These are phyloP conservation scores for Spinus olivaceus DNA, from an alignment of 2,797 vertebrate genomes.

Conservation along the genomic window DNA sequence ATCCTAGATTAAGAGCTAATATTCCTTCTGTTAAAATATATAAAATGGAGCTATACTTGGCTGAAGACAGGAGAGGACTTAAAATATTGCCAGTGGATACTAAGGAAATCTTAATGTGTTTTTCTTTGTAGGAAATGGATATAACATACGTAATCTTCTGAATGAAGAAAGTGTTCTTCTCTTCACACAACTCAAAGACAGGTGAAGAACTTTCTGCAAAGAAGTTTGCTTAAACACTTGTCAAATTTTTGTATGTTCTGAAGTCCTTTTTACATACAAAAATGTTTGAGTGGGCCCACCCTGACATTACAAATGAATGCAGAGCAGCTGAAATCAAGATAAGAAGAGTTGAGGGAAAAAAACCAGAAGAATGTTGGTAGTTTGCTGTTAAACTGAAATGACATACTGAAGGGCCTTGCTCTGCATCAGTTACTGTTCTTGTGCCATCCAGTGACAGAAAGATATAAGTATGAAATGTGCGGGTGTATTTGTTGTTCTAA, in stretches of 20 bases:
- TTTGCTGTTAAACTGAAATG: neutral
- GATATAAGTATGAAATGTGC: neutral
- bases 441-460: neutral
- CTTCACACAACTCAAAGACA: constrained; percentile 77
- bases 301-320: neutral
- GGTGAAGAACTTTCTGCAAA: neutral
- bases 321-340: neutral
- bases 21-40: neutral
- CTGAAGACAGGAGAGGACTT: neutral
- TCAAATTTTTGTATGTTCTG: neutral
- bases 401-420: neutral
- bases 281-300: neutral
- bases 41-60: neutral
- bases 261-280: neutral
- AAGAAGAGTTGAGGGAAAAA: neutral
- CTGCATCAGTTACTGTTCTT: neutral
- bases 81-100: neutral
- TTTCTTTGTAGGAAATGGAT: constrained; percentile 75
- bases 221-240: neutral
- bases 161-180: constrained; percentile 72
- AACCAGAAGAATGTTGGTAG: neutral
- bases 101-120: neutral
- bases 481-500: neutral
- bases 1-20: neutral
- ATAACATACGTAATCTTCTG: constrained; percentile 75